phyloP scores from a whole-genome alignment of 2,888 invertebrate species.

The Calameuta pallipes region DNA sequence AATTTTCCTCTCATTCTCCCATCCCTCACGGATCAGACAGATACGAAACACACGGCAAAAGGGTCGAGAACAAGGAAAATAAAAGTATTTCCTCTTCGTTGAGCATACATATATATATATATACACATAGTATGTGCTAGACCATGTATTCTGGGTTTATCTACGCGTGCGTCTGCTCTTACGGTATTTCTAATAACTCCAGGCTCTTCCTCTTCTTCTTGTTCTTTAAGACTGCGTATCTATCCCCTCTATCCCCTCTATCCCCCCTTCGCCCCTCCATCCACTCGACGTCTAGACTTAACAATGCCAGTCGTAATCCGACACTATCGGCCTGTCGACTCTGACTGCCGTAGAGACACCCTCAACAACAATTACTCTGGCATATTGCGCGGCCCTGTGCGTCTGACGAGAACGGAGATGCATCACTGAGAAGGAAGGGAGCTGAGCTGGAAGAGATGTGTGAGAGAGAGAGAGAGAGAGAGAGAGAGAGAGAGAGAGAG shows the following conservation, averaged over 20 bases:
- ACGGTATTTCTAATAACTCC: conserved; percentile 58
- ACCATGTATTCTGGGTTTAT: neutral
- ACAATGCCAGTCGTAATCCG: conserved; percentile 55
- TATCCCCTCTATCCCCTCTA: conserved; percentile 7
- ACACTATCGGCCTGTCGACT: conserved; percentile 44
- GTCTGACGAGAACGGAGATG: conserved; percentile 41
- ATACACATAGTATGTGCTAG: neutral
- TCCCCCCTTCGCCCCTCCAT: conserved; percentile 16
- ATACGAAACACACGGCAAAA: neutral
- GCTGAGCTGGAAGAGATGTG: conserved; percentile 20
- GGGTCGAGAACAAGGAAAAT: neutral
- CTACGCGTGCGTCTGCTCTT: conserved; percentile 27
- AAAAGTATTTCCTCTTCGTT: neutral
- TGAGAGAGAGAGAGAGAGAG: neutral
- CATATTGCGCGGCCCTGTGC: conserved; percentile 44
- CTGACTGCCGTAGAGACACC: conserved; percentile 22
- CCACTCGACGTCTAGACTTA: conserved; percentile 45
- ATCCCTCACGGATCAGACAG: neutral
- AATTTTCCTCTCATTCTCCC: neutral
- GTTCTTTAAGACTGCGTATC: conserved; percentile 11
- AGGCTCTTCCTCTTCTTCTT: conserved; percentile 27
- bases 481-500: conserved; percentile 13
- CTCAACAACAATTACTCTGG: conserved; percentile 54
- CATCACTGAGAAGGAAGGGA: conserved; percentile 22
- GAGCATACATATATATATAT: neutral